phyloP scores from a whole-genome alignment of 2,888 invertebrate species.

The Temnothorax unifasciatus region DNA sequence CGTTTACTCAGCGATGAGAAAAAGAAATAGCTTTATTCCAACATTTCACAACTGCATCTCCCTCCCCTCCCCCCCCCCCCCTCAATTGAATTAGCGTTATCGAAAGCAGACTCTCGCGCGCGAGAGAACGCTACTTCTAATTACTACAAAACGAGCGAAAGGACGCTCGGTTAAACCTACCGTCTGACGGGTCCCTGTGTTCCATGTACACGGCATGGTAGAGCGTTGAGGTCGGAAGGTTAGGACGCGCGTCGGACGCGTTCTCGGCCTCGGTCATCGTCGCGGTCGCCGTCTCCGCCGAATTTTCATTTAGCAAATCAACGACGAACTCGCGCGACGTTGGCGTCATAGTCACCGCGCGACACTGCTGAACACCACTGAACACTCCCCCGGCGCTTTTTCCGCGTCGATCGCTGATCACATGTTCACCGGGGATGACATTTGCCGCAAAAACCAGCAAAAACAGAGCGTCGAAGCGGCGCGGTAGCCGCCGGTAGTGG shows the following conservation, averaged over 20 bases:
- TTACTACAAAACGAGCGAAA: neutral
- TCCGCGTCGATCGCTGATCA: neutral
- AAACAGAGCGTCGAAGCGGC: neutral
- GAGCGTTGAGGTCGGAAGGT: constrained; percentile 48
- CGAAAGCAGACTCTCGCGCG: neutral
- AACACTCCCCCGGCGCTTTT: neutral
- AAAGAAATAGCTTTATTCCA: neutral
- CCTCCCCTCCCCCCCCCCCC: neutral
- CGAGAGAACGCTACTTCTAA: neutral
- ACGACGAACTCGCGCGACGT: neutral
- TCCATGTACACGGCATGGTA: constrained; percentile 81
- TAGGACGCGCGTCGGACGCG: constrained; percentile 41
- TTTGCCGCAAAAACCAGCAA: neutral
- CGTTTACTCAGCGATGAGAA: neutral
- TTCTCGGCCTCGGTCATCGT: constrained; percentile 73
- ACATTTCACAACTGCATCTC: neutral
- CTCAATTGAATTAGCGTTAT: neutral
- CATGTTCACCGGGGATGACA: neutral
- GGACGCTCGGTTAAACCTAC: constrained; percentile 50
- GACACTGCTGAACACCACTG: too few relatives aligned
- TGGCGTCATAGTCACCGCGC: neutral
- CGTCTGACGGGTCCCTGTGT: constrained; percentile 54
- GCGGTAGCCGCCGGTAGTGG: too few relatives aligned
- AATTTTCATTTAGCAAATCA: constrained; percentile 3
- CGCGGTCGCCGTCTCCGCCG: constrained; percentile 46